phyloP scores from a whole-genome alignment of 2,113 vertebrate species.

The Albula goreensis region DNA sequence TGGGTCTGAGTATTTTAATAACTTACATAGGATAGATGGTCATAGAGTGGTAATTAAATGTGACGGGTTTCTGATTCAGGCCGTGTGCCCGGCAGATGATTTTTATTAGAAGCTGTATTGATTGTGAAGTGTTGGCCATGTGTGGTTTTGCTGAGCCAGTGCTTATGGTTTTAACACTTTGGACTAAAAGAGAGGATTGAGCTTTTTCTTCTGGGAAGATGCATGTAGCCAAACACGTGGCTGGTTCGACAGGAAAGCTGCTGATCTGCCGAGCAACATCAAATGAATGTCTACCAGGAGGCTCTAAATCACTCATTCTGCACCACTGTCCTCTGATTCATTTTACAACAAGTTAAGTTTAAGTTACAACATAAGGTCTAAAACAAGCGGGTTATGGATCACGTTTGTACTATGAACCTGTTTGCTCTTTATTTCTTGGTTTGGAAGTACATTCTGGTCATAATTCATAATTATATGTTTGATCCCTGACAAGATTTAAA shows the following conservation, averaged over 20 bases:
- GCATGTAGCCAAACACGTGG: background rate
- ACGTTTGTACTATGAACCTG: background rate
- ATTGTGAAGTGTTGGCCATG: slow-evolving; percentile 49
- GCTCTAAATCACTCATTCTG: background rate
- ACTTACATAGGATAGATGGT: slow-evolving; percentile 43
- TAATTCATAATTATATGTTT: too few species aligned
- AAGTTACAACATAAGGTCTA: background rate
- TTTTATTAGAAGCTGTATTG: slow-evolving; percentile 56
- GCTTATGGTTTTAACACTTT: slow-evolving; percentile 56
- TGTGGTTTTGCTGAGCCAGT: slow-evolving; percentile 56
- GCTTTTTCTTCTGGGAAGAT: slow-evolving; percentile 46
- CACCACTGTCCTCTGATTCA: background rate
- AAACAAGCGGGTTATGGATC: background rate
- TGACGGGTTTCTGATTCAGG: slow-evolving; percentile 36
- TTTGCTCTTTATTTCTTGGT: too few species aligned
- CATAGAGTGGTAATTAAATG: slow-evolving; percentile 53
- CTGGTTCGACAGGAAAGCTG: background rate
- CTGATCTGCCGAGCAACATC: background rate
- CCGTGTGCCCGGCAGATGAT: slow-evolving; percentile 44
- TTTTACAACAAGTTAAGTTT: background rate
- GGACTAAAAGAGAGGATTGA: slow-evolving; percentile 40
- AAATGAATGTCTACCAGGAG: background rate
- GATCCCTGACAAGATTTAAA: too few species aligned
- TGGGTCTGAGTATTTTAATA: slow-evolving; percentile 18
- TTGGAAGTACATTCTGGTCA: too few species aligned